Evolutionary conservation across 2,888 invertebrate species (phyloP), one percentile per base, ranked within the genome.

Genomic region (Melanargia galathea): DNA sequence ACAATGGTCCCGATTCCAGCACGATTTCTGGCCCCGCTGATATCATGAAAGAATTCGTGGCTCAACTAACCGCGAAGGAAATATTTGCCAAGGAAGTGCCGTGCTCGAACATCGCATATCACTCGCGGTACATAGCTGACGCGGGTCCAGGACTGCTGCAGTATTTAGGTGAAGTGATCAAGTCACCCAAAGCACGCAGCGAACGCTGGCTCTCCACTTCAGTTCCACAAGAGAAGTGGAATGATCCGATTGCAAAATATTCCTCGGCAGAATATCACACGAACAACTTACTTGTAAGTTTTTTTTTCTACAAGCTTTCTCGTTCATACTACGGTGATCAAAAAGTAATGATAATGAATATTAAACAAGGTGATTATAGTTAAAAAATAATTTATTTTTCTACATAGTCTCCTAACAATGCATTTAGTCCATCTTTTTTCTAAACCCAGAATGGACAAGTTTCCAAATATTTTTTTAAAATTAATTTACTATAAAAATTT

Each of bases 81-180:
- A 78, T 88, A n/a, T 90, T 90, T 48, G 88, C 87, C 0, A 88
- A 82, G 49, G 88, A 88, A 71, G 89, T 89, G 1, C 85, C 86
- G 1, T 96, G 96, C 68, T 94, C 96, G 16, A 96, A 97, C 73
- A 96, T 97, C 66, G 96, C 98, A 0, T 98, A 97, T 78, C 98
- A 98, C 79, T 97, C 97, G 49, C 93, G 94, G 43, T 97, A 96
- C 73, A 96, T 98, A 73, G 92, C 93, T 1, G 90, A 57, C 0
- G 45, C 18, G 79, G 80, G 79, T 52, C 93, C 94, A 0, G 88
- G 86, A 33, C 84, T 96, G 35, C 75, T 93, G 0, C 83, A 92
- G 40, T 92, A 93, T 64, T 80, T 95, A 48, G 90, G 87, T 18
- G 82, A 93, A 71, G 90, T 93, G 0, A 94, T 95, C 11, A 91